A percentile compares a stretch with the other conserved stretches of the same genome.
Evolutionary conservation across 2,797 vertebrate genomes (phyloP).

Genomic region (Amniataba percoides): DNA sequence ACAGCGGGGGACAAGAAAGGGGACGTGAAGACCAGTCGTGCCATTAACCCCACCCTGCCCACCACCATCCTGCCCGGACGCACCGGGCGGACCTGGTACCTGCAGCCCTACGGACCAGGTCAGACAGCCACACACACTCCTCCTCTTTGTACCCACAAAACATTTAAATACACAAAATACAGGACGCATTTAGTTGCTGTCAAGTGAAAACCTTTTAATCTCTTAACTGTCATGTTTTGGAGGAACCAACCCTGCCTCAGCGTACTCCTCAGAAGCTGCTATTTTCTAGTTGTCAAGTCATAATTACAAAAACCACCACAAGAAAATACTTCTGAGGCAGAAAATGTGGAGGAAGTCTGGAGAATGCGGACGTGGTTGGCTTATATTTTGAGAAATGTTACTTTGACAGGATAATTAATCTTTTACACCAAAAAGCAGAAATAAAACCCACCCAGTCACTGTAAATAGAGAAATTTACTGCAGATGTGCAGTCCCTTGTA

Average conservation of each 20-base stretch:
- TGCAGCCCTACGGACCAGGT: conserved; percentile 98
- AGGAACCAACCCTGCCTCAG: conserved; percentile 22
- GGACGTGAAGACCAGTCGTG: conserved; percentile 96
- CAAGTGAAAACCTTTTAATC: conserved; percentile 52
- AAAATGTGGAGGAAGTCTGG: conserved; percentile 12
- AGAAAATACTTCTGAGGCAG: neutral
- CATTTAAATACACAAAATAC: neutral
- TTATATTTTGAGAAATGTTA: conserved; percentile 16
- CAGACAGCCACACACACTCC: conserved; percentile 48
- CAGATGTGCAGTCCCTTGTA: neutral
- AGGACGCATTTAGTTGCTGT: conserved; percentile 33
- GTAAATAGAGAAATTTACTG: neutral
- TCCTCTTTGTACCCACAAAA: neutral
- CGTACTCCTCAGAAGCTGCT: conserved; percentile 22
- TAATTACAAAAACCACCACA: conserved; percentile 25
- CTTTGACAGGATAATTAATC: conserved; percentile 25
- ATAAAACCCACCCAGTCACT: neutral
- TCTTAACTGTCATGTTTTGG: conserved; percentile 35
- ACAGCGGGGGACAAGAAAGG: conserved; percentile 91
- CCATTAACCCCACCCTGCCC: conserved; percentile 92
- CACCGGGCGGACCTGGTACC: conserved; percentile 94
- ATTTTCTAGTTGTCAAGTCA: conserved; percentile 32
- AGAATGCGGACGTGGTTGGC: neutral
- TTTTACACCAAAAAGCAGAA: neutral
- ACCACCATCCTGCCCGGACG: conserved; percentile 88